A percentile compares a stretch with the other conserved stretches of the same genome.
phyloP scores from a whole-genome alignment of 2,113 vertebrate species.

The Perca fluviatilis region DNA sequence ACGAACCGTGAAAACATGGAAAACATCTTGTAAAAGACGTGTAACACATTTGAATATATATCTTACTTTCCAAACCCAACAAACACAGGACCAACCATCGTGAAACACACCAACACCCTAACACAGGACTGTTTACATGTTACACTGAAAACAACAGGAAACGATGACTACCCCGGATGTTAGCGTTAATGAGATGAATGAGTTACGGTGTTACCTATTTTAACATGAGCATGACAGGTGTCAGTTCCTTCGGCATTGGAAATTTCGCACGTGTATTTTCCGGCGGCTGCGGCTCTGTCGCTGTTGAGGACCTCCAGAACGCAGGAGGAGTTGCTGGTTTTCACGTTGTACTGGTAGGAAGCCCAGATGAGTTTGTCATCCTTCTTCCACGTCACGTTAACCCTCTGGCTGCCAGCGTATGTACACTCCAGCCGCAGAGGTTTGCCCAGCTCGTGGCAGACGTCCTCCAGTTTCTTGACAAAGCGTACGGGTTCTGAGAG shows the following conservation, averaged over 20 bases:
- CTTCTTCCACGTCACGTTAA: slow-evolving; percentile 88
- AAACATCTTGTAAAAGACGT: neutral
- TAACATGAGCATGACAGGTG: slow-evolving; percentile 87
- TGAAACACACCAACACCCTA: neutral
- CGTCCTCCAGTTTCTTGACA: slow-evolving; percentile 84
- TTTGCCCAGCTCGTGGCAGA: slow-evolving; percentile 65
- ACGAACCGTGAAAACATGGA: neutral
- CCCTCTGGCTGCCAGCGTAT: slow-evolving; percentile 85
- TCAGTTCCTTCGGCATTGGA: slow-evolving; percentile 88
- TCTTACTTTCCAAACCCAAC: neutral
- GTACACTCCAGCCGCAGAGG: slow-evolving; percentile 55
- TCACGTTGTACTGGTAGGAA: slow-evolving; percentile 75
- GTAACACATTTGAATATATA: neutral
- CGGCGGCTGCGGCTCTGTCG: slow-evolving; percentile 82
- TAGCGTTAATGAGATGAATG: neutral
- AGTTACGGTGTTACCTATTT: slow-evolving; percentile 74
- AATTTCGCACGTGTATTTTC: slow-evolving; percentile 90
- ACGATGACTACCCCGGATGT: neutral
- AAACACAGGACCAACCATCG: neutral
- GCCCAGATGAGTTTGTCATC: slow-evolving; percentile 88
- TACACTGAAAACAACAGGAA: neutral
- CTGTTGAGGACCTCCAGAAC: slow-evolving; percentile 86
- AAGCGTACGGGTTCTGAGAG: slow-evolving; percentile 61
- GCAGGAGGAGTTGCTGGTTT: slow-evolving; percentile 83
- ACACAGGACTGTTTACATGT: neutral